Evolutionary conservation across 2,113 vertebrate species (phyloP).

Genomic region (Zeus faber): DNA sequence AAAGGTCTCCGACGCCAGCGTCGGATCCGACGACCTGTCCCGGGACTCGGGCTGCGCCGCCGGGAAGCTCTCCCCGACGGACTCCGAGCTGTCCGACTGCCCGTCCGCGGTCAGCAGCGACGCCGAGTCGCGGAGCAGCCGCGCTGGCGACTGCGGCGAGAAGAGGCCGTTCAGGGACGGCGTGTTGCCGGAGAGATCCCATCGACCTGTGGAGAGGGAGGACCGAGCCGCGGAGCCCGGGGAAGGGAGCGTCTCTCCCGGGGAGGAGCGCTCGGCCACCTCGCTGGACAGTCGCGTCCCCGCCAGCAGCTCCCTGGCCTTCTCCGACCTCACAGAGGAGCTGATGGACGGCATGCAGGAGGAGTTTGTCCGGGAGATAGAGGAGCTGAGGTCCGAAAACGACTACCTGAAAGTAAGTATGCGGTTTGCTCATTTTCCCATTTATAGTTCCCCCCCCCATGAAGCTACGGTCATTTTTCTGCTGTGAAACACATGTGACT

Average conservation of each 20-base stretch:
- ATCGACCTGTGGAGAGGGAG: slow-evolving; percentile 57
- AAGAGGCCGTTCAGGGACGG: slow-evolving; percentile 59
- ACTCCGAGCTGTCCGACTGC: slow-evolving; percentile 92
- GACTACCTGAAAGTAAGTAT: slow-evolving; percentile 94
- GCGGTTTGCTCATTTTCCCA: no score
- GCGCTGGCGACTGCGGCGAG: slow-evolving; percentile 52
- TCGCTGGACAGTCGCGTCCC: slow-evolving; percentile 88
- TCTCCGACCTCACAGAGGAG: slow-evolving; percentile 97
- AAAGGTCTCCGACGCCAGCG: slow-evolving; percentile 75
- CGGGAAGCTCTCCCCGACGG: slow-evolving; percentile 80
- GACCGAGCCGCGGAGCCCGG: slow-evolving; percentile 62
- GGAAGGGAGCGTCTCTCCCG: slow-evolving; percentile 74
- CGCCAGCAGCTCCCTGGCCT: slow-evolving; percentile 90
- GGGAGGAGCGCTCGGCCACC: slow-evolving; percentile 81
- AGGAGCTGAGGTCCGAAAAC: slow-evolving; percentile 95
- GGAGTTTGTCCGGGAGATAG: slow-evolving; percentile 88
- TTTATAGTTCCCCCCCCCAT: no score
- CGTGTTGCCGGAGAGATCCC: slow-evolving; percentile 18
- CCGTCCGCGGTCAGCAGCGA: slow-evolving; percentile 85
- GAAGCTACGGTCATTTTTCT: no score
- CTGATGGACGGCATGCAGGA: slow-evolving; percentile 86
- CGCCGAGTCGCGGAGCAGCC: slow-evolving; percentile 76
- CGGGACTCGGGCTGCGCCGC: slow-evolving; percentile 74
- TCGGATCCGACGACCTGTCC: slow-evolving; percentile 70
- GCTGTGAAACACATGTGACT: no score